Evolutionary conservation across 2,888 invertebrate species (phyloP).

Genomic region (Dynastes maya): DNA sequence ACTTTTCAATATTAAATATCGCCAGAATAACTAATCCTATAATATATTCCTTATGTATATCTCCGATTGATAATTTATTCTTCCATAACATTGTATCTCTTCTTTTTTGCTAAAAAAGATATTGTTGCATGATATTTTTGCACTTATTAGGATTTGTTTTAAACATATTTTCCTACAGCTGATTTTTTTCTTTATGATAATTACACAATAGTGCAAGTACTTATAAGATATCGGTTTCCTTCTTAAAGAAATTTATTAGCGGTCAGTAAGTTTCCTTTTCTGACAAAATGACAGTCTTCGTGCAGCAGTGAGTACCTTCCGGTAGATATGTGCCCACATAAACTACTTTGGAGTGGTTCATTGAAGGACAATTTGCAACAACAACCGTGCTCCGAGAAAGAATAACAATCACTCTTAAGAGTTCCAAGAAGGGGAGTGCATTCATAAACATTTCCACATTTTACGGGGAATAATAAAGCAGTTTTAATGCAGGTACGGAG

Average conservation of each 20-base stretch:
- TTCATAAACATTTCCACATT: constrained; percentile 35
- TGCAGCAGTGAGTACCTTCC: constrained; percentile 5
- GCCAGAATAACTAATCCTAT: too few relatives aligned
- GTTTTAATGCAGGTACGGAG: constrained; percentile 24
- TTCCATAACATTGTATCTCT: too few relatives aligned
- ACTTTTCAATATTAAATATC: too few relatives aligned
- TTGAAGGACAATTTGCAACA: constrained; percentile 24
- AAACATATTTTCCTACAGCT: too few relatives aligned
- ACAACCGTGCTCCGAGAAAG: constrained; percentile 7
- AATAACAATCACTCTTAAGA: constrained; percentile 23
- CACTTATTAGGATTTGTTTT: too few relatives aligned
- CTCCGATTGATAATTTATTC: too few relatives aligned
- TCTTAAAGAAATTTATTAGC: constrained; percentile 11
- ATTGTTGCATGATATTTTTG: too few relatives aligned
- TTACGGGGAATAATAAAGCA: constrained; percentile 39
- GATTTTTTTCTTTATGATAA: too few relatives aligned
- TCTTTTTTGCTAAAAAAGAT: too few relatives aligned
- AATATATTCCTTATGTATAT: too few relatives aligned
- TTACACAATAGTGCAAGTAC: too few relatives aligned
- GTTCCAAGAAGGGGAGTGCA: constrained; percentile 27
- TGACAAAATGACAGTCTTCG: neutral
- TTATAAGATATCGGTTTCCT: neutral
- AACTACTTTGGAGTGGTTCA: neutral
- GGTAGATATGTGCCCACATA: constrained; percentile 24
- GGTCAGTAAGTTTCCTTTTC: constrained; percentile 29